Percentiles rank a stretch among this genome's conserved stretches.
Evolutionary conservation across 2,888 invertebrate genomes (phyloP).

Genomic region (Agrochola circellaris): DNA sequence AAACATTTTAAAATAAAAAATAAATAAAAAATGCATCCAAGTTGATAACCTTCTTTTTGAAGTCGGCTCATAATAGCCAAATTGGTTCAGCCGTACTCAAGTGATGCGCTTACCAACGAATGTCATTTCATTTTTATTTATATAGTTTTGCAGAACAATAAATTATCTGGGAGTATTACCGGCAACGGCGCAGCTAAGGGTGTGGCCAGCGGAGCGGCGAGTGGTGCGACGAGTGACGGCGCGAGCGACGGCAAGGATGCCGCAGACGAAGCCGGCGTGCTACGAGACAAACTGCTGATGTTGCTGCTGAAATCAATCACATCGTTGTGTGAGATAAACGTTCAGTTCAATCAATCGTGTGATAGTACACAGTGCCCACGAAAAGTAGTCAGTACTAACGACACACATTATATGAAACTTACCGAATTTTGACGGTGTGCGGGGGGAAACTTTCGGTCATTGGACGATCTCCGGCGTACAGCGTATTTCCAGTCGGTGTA

Average conservation of each 20-base stretch:
- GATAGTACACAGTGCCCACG: constrained; percentile 26
- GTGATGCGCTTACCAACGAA: background rate
- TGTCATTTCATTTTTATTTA: background rate
- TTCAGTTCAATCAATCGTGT: constrained; percentile 21
- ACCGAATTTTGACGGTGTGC: constrained; percentile 32
- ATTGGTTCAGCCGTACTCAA: background rate
- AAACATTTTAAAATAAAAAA: background rate
- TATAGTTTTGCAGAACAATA: background rate
- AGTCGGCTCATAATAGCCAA: no score
- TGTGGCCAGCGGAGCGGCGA: constrained; percentile 79
- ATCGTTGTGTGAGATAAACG: constrained; percentile 51
- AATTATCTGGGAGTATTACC: constrained; percentile 66
- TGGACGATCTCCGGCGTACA: constrained; percentile 22
- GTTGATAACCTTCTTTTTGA: no score
- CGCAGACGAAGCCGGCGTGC: constrained; percentile 90
- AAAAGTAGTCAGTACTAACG: constrained; percentile 45
- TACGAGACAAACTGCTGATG: constrained; percentile 95
- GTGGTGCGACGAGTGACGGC: constrained; percentile 77
- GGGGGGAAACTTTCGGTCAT: constrained; percentile 1
- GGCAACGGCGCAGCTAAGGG: constrained; percentile 76
- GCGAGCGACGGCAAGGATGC: constrained; percentile 77
- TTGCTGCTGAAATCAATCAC: constrained; percentile 91
- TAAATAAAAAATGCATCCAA: no score
- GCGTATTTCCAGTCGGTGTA: constrained; percentile 27
- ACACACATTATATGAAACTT: constrained; percentile 31